phyloP scores from a whole-genome alignment of 2,113 vertebrate genomes.

The Actenoides lindsayi region DNA sequence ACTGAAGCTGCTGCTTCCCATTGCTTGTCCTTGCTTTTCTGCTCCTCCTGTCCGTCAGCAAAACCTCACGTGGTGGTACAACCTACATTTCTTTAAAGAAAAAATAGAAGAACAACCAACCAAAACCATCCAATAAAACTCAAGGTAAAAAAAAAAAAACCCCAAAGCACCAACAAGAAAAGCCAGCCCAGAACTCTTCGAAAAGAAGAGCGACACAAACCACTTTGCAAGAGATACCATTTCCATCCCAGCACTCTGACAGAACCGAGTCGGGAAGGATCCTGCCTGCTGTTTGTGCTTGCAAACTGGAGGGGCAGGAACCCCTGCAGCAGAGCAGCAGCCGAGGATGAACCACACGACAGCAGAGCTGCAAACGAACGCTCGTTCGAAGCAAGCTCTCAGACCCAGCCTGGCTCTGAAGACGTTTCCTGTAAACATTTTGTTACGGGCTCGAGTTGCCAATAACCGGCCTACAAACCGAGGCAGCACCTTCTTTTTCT shows the following conservation, averaged over 20 bases:
- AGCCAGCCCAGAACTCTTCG: not conserved
- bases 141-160: not conserved
- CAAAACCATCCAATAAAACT: not conserved
- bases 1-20: not conserved
- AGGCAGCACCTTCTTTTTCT: not conserved
- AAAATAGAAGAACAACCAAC: not conserved
- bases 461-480: not conserved
- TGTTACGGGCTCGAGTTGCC: not conserved
- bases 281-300: not conserved
- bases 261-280: not conserved
- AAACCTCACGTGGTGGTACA: not conserved
- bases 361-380: not conserved
- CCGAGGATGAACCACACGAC: not conserved
- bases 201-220: not conserved
- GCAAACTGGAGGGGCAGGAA: not conserved
- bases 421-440: not conserved
- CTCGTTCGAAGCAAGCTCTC: not conserved
- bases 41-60: not conserved
- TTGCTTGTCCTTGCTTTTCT: not conserved
- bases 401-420: not conserved
- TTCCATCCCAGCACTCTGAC: not conserved
- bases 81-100: accelerated
- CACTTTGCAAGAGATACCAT: not conserved
- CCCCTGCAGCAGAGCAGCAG: not conserved
- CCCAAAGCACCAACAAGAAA: not conserved